These are phyloP conservation scores for Miltochrista miniata DNA, from an alignment of 2,888 invertebrate genomes.

Conservation along the genomic window DNA sequence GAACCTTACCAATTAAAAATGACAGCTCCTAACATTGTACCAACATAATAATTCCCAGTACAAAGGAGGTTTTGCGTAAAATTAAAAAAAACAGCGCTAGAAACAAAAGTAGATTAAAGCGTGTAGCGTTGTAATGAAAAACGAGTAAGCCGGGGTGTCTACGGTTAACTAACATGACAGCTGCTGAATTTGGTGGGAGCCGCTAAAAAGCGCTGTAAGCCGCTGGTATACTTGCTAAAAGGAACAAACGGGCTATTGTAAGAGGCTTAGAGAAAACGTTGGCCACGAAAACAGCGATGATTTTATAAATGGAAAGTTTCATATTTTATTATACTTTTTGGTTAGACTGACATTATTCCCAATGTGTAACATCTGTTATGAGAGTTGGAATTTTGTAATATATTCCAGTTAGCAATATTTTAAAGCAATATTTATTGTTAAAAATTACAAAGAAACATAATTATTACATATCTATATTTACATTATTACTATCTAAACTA, in stretches of 20 bases:
- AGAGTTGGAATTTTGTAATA: too few species aligned
- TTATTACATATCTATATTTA: too few species aligned
- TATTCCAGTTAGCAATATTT: too few species aligned
- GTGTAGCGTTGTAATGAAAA: constrained; percentile 26
- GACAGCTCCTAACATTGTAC: constrained; percentile 12
- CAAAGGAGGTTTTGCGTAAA: constrained; percentile 26
- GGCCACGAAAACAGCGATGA: constrained; percentile 2
- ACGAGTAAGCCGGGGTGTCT: constrained; percentile 14
- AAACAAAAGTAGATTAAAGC: constrained; percentile 25
- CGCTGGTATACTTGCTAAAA: constrained; percentile 15
- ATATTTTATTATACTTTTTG: too few species aligned
- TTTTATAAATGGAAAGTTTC: too few species aligned
- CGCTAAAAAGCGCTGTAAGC: constrained; percentile 10
- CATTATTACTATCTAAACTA: too few species aligned
- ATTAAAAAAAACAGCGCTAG: constrained; percentile 27
- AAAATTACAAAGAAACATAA: too few species aligned
- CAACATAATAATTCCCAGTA: constrained; percentile 18
- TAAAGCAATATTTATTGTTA: too few species aligned
- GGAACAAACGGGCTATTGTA: constrained; percentile 13
- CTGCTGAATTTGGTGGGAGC: constrained; percentile 12
- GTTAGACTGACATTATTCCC: too few species aligned
- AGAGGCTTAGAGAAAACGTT: constrained; percentile 14
- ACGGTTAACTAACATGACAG: constrained; percentile 15
- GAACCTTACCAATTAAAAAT: constrained; percentile 11
- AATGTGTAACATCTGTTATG: too few species aligned